Evolutionary conservation across 64 coral and sea anemone genomes (phyloP).

Genomic region (Acropora tenuis): DNA sequence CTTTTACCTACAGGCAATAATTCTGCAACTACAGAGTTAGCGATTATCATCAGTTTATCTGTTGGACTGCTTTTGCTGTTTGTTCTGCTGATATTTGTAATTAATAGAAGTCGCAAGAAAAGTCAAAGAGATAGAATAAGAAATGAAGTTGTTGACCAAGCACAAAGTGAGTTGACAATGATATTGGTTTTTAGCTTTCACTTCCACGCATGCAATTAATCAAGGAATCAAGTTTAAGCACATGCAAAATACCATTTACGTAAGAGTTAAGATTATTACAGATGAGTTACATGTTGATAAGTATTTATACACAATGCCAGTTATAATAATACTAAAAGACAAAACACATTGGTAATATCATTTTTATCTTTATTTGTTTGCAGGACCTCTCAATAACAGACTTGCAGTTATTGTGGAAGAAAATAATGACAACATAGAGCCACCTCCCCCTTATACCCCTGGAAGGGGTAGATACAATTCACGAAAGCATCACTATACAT

Average conservation of each 20-base stretch:
- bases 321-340: no score
- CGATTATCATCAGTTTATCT: slow-evolving; percentile 86
- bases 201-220: no score
- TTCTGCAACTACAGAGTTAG: slow-evolving; percentile 60
- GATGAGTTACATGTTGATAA: no score
- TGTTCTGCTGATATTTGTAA: slow-evolving; percentile 61
- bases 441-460: slow-evolving; percentile 91
- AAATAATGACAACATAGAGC: slow-evolving; percentile 67
- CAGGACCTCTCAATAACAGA: slow-evolving; percentile 82
- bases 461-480: slow-evolving; percentile 39
- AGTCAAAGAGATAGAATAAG: slow-evolving; percentile 57
- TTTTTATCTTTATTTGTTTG: neutral
- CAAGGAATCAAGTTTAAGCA: no score
- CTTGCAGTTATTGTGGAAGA: slow-evolving; percentile 76
- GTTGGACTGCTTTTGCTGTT: slow-evolving; percentile 77
- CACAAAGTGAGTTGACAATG: neutral
- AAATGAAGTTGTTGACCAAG: slow-evolving; percentile 64
- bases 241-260: no score
- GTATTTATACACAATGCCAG: no score
- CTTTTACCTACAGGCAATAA: neutral
- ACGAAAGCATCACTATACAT: slow-evolving; percentile 23
- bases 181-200: no score
- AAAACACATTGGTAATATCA: neutral
- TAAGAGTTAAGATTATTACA: no score
- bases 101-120: slow-evolving; percentile 83